A percentile compares a stretch with the other conserved stretches of the same genome.
Evolutionary conservation across 2,888 invertebrate species (phyloP).

Genomic region (Pimpla rufipes): DNA sequence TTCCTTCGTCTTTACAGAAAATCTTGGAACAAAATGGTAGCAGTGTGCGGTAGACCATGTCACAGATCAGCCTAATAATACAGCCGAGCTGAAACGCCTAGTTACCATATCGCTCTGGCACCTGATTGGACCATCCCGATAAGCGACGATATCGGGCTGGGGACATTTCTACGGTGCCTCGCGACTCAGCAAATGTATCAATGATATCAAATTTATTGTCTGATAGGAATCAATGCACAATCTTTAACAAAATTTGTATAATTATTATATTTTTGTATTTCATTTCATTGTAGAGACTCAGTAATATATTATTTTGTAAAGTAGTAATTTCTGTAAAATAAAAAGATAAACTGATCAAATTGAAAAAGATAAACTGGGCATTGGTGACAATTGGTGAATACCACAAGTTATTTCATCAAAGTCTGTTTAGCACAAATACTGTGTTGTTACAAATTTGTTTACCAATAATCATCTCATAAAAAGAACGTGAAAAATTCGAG

Average conservation of each 20-base stretch:
- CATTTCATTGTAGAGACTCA: too few relatives aligned
- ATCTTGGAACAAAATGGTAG: conserved; percentile 25
- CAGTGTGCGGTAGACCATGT: conserved; percentile 75
- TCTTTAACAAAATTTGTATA: too few relatives aligned
- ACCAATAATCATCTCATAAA: not conserved
- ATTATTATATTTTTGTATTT: not conserved
- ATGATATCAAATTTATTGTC: not conserved
- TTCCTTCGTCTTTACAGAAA: not conserved
- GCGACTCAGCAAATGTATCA: not conserved
- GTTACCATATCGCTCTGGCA: conserved; percentile 81
- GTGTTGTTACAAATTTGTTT: conserved; percentile 16
- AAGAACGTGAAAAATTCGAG: not conserved
- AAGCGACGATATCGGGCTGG: conserved; percentile 75
- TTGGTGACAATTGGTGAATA: too few relatives aligned
- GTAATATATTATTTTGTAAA: too few relatives aligned
- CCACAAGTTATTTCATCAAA: too few relatives aligned
- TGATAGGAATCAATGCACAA: too few relatives aligned
- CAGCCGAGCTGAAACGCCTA: conserved; percentile 78
- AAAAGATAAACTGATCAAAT: too few relatives aligned
- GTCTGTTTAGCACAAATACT: too few relatives aligned
- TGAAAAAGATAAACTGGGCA: too few relatives aligned
- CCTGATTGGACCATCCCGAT: conserved; percentile 79
- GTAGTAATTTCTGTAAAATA: too few relatives aligned
- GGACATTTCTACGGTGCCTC: conserved; percentile 82
- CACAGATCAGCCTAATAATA: conserved; percentile 69